Evolutionary conservation across 2,113 vertebrate species (phyloP), one percentile per base, ranked within the genome.

Genomic region (Pseudopipra pipra): DNA sequence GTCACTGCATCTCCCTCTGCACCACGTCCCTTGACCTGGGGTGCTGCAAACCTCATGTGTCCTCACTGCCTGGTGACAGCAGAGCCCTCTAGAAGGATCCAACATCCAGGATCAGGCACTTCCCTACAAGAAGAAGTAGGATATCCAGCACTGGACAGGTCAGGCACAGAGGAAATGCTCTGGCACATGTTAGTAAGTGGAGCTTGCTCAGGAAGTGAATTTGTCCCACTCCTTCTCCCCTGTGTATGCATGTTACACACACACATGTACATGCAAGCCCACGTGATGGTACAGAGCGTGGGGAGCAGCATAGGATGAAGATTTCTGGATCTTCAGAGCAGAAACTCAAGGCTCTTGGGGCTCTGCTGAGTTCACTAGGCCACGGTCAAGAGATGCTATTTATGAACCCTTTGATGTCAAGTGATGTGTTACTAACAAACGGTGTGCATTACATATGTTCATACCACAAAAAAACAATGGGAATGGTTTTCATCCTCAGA

Each of bases 241-340:
- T 14, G 0, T 4, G 4, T 37, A 55, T 30, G 47, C 21, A 37
- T 3, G 25, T 47, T 58, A 22, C 15, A 22, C 58, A 54, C 13
- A 37, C 4, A 33, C 2, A 21, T 0, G 1, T 6, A 68, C 13
- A 7, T 10, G n/a, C 0, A 2, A 8, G 39, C 10, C 21, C 24
- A 21, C 19, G 2, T 3, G 23, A 19, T 8, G 21, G 65, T 37
- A 46, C 51, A 43, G 68, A 15, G 15, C 27, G 35, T 73, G 31
- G 30, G 74, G 51, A 52, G 46, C 28, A 37, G 14, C 63, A 35
- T 0, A 11, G 62, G 33, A 52, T 51, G 31, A 79, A 44, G 13
- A 41, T 17, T 85, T 76, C 56, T 79, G 62, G n/a, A 65, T 74
- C 39, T 59, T 44, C 52, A 56, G 47, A 62, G 59, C n/a, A 79